Conservation (phyloP, 2,113 vertebrate genomes). For the Orycteropus afer region DNA sequence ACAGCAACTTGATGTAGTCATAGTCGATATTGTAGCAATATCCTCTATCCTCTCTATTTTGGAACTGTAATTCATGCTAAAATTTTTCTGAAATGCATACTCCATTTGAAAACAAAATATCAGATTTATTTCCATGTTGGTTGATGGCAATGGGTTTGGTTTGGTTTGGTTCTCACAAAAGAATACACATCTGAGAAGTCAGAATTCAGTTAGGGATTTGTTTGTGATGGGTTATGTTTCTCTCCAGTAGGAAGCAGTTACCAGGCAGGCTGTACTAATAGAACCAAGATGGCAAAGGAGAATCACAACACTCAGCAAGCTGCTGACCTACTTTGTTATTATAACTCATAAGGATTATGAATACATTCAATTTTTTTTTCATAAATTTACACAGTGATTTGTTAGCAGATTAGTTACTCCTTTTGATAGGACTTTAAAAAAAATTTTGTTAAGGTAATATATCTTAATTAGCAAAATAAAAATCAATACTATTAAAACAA, state of each 20-base stretch:
- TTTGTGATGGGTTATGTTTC: not conserved
- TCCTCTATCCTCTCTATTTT: not conserved
- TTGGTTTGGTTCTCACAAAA: too few relatives aligned
- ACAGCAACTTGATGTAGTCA: not conserved
- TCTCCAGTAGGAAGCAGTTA: not conserved
- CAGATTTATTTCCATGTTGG: not conserved
- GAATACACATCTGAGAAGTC: not conserved
- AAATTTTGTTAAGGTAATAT: not conserved
- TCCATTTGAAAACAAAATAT: not conserved
- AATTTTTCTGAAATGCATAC: not conserved
- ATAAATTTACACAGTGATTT: conserved; percentile 71
- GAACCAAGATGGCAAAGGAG: conserved; percentile 66
- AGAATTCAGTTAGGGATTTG: not conserved
- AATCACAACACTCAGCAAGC: conserved; percentile 81
- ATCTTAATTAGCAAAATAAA: conserved; percentile 36
- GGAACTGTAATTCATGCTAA: not conserved
- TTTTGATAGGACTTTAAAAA: conserved; percentile 68
- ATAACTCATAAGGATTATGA: conserved; percentile 71
- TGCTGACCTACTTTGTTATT: conserved; percentile 84
- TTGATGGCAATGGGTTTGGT: too few relatives aligned
- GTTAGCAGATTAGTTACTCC: conserved; percentile 82
- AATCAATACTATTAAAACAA: too few relatives aligned
- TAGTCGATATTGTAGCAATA: not conserved
- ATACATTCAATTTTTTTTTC: conserved; percentile 64
- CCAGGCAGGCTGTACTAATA: conserved; percentile 39